Evolutionary conservation across 2,797 vertebrate genomes (phyloP).

Genomic region (Zalophus californianus): DNA sequence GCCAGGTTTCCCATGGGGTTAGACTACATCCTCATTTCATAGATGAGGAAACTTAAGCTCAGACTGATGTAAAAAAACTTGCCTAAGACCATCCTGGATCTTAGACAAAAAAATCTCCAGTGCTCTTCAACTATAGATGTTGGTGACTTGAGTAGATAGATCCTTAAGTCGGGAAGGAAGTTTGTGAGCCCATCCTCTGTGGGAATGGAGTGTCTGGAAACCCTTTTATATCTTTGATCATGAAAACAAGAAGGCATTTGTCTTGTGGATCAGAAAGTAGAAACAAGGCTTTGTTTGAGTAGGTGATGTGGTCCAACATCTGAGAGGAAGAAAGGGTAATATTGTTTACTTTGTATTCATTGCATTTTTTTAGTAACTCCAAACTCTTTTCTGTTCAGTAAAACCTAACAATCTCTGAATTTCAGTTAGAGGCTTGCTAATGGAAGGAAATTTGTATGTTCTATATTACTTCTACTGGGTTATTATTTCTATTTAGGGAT

Average conservation of each 20-base stretch:
- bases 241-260: not conserved
- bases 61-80: slow-evolving; percentile 3
- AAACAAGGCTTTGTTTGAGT: not conserved
- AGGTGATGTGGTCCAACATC: not conserved
- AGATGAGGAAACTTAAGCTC: slow-evolving; percentile 13
- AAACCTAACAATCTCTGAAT: not conserved
- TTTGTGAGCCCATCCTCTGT: not conserved
- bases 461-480: slow-evolving; percentile 5
- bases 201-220: not conserved
- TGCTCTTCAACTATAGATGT: not conserved
- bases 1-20: not conserved
- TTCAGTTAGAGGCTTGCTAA: slow-evolving; percentile 41
- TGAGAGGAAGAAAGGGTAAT: not conserved
- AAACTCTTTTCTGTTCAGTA: slow-evolving; percentile 1
- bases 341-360: not conserved
- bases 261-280: not conserved
- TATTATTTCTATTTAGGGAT: slow-evolving; percentile 3
- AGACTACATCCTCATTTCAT: not conserved
- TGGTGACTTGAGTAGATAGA: not conserved
- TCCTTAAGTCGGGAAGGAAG: not conserved
- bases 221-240: not conserved
- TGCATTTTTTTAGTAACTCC: not conserved
- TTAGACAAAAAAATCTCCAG: not conserved
- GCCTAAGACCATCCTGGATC: not conserved
- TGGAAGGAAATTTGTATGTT: not conserved